Percentiles rank a stretch among this genome's conserved stretches.
Conservation (phyloP, 2,888 invertebrate species). For the Epicampocera succincta region DNA sequence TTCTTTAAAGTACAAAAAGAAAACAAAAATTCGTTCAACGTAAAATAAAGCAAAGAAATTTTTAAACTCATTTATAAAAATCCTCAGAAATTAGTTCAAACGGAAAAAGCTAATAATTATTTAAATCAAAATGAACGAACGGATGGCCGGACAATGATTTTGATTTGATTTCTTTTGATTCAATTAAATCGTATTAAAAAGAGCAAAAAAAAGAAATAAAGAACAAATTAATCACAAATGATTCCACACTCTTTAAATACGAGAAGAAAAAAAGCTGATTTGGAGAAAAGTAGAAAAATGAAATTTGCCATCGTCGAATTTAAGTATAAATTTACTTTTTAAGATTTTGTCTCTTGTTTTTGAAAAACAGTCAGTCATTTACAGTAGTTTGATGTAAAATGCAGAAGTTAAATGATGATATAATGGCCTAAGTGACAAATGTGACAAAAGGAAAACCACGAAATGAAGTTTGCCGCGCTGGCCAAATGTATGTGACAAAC, state of each 20-base stretch:
- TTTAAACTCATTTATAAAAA: conserved; percentile 49
- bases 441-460: background rate
- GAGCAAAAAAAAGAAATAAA: conserved; percentile 9
- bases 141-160: conserved; percentile 27
- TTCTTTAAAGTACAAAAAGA: conserved; percentile 9
- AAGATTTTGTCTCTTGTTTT: background rate
- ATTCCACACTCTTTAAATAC: conserved; percentile 55
- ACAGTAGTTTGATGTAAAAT: conserved; percentile 3
- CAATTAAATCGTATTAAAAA: conserved; percentile 54
- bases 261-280: conserved; percentile 1
- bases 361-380: conserved; percentile 27
- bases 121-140: conserved; percentile 55
- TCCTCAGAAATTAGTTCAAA: conserved; percentile 66
- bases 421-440: conserved; percentile 30
- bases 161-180: conserved; percentile 60
- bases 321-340: background rate
- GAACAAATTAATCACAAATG: conserved; percentile 37
- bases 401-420: background rate
- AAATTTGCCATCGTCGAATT: conserved; percentile 29
- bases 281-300: conserved; percentile 5
- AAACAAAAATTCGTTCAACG: conserved; percentile 11
- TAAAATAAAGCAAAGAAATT: conserved; percentile 15
- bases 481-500: too few species aligned
- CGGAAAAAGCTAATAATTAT: conserved; percentile 68
- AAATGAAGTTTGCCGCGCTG: too few species aligned